These are phyloP conservation scores for Muraenolepis orangiensis DNA, from an alignment of 2,797 vertebrate species.

Conservation along the genomic window DNA sequence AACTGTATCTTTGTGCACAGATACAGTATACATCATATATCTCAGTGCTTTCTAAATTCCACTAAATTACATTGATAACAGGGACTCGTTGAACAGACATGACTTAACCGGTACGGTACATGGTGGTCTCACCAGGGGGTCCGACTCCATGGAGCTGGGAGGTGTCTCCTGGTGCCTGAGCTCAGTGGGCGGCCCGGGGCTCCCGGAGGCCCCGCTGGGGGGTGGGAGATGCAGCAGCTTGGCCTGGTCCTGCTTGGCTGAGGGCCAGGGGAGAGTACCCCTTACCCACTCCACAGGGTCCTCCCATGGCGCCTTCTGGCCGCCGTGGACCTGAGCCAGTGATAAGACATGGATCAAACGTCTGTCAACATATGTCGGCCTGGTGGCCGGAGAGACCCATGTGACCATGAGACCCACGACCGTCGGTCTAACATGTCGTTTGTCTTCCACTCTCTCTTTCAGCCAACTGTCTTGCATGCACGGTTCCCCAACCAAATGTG, in stretches of 20 bases:
- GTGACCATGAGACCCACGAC: too few species aligned
- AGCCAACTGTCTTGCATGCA: too few species aligned
- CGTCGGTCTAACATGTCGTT: neutral
- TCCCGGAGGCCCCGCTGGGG: conserved; percentile 81
- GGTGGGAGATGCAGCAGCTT: conserved; percentile 96
- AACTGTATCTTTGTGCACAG: neutral
- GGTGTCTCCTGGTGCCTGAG: conserved; percentile 91
- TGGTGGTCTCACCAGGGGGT: conserved; percentile 83
- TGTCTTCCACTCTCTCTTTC: neutral
- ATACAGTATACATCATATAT: neutral
- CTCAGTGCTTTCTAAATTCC: too few species aligned
- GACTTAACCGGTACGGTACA: too few species aligned
- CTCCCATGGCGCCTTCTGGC: conserved; percentile 96
- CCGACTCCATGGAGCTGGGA: conserved; percentile 88
- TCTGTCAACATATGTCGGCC: conserved; percentile 17
- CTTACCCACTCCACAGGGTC: conserved; percentile 98
- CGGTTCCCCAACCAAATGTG: too few species aligned
- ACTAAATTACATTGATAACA: neutral
- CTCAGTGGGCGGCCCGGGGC: conserved; percentile 80
- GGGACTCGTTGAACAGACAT: too few species aligned
- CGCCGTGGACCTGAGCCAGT: conserved; percentile 84
- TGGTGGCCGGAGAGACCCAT: neutral
- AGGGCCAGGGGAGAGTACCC: conserved; percentile 96
- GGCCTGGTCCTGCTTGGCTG: conserved; percentile 95
- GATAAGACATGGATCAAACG: conserved; percentile 19